A percentile compares a stretch with the other conserved stretches of the same genome.
These are phyloP conservation scores for Oceanites oceanicus DNA, from an alignment of 2,113 vertebrate genomes.

Conservation along the genomic window DNA sequence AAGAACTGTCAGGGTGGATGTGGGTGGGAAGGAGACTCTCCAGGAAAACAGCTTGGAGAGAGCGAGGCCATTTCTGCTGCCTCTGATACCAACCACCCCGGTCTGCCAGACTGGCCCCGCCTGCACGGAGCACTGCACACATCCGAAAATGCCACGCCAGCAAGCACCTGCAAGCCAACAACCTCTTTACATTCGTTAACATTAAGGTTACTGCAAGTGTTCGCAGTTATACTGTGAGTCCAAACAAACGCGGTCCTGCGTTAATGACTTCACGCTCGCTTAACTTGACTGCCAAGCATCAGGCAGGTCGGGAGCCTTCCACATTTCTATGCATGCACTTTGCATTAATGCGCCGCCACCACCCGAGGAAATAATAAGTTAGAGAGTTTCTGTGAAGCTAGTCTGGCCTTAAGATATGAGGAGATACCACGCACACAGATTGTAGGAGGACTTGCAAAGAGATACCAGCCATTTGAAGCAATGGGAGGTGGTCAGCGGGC, in stretches of 20 bases:
- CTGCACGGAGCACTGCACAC: fast-evolving
- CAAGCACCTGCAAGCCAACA: neutral
- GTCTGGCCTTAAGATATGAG: neutral
- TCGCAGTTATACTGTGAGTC: neutral
- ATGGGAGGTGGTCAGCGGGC: fast-evolving
- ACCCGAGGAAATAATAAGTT: neutral
- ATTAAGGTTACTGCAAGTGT: neutral
- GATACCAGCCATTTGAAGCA: neutral
- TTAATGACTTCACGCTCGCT: conserved; percentile 1
- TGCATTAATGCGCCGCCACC: neutral
- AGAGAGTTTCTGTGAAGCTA: neutral
- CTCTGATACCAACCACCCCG: fast-evolving
- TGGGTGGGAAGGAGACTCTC: neutral
- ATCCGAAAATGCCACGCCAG: neutral
- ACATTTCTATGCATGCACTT: neutral
- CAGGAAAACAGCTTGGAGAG: neutral
- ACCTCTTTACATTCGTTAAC: neutral
- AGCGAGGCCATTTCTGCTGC: neutral
- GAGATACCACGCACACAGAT: neutral
- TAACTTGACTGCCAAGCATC: neutral
- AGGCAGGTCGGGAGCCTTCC: neutral
- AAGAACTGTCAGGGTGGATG: neutral
- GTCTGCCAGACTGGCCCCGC: fast-evolving
- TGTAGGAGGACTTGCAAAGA: neutral
- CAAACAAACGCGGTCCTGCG: neutral